Percentiles rank a stretch among this genome's conserved stretches.
Evolutionary conservation across 2,888 invertebrate genomes (phyloP).

Genomic region (Troides aeacus): DNA sequence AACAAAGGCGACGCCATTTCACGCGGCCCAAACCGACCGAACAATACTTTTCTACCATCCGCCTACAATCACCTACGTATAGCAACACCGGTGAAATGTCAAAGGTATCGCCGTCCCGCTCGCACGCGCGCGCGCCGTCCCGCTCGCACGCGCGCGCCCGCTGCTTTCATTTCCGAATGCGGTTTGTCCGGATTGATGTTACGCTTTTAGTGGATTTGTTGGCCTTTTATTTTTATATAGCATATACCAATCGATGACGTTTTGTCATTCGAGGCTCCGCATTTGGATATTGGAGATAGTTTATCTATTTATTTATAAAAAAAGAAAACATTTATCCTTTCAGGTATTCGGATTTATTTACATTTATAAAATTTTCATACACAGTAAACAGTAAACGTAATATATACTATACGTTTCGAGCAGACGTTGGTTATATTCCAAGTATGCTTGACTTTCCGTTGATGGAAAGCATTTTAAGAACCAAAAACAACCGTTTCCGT

Average conservation of each 20-base stretch:
- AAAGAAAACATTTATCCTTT: slow-evolving; percentile 3
- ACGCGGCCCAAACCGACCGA: slow-evolving; percentile 75
- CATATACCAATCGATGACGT: slow-evolving; percentile 51
- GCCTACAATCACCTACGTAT: slow-evolving; percentile 57
- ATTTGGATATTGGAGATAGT: slow-evolving; percentile 27
- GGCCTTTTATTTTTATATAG: slow-evolving; percentile 43
- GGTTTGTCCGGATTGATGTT: slow-evolving; percentile 66
- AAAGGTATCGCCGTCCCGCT: slow-evolving; percentile 56
- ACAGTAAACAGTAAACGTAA: too few species aligned
- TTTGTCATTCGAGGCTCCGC: slow-evolving; percentile 33
- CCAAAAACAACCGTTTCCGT: too few species aligned
- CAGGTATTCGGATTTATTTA: slow-evolving; percentile 6
- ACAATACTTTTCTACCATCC: slow-evolving; percentile 68
- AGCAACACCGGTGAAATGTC: slow-evolving; percentile 54
- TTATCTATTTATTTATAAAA: slow-evolving; percentile 9
- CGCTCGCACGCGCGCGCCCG: slow-evolving; percentile 57
- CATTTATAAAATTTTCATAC: neutral
- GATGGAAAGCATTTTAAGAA: too few species aligned
- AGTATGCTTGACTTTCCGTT: too few species aligned
- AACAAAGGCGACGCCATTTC: slow-evolving; percentile 73
- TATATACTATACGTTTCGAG: too few species aligned
- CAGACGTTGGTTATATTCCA: too few species aligned
- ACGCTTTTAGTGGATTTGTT: slow-evolving; percentile 40
- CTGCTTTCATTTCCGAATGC: slow-evolving; percentile 76
- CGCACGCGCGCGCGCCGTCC: slow-evolving; percentile 41